Base-by-base conservation (phyloP, 2,113 vertebrate species). In the Brachypodius melanocephalos region DNA sequence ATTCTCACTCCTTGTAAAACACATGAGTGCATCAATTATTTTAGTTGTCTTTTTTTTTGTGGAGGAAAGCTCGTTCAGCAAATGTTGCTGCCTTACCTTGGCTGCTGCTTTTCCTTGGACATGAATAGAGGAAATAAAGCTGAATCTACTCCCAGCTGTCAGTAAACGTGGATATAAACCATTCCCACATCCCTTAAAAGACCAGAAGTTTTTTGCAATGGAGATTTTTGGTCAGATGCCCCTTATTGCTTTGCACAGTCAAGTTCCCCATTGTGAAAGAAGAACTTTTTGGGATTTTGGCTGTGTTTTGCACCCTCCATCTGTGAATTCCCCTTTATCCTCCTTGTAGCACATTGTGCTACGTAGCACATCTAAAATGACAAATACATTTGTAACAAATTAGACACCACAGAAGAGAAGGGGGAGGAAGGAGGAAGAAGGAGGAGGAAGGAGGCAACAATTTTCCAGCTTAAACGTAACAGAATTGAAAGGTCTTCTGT, bases 141-240 rank as follows among this genome's bases (percentile, higher is more conserved):
- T 81, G 51, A 21, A 40, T 25, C 34, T 81, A 28, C 51, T 83
- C 72, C 46, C 29, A 74, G 63, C 26, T 74, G 32, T 7, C 79
- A 43, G 18, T 3, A 25, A 73, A 54, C 5, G 21, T 0, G 4
- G 40, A 6, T 24, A 68, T 3, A n/a, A 46, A 75, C 31, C 3
- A 3, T 46, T 32, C 13, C 19, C 72, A 69, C 29, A 12, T 29
- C 36, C 32, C 22, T 48, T 8, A 32, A 20, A 59, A 14, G 17
- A 18, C 24, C 43, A 45, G 49, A 36, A 81, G 12, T 16, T 5
- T 24, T 24, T 79, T 40, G 31, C 14, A 17, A 12, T 4, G 45
- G 34, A 69, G 31, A 11, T 32, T 21, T 72, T 40, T 28, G 29
- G 31, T 22, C 1, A 0, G 26, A 20, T 38, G 10, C 3, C 2